Conservation (phyloP, 2,113 vertebrate genomes). For the Notarius quadriscutis region DNA sequence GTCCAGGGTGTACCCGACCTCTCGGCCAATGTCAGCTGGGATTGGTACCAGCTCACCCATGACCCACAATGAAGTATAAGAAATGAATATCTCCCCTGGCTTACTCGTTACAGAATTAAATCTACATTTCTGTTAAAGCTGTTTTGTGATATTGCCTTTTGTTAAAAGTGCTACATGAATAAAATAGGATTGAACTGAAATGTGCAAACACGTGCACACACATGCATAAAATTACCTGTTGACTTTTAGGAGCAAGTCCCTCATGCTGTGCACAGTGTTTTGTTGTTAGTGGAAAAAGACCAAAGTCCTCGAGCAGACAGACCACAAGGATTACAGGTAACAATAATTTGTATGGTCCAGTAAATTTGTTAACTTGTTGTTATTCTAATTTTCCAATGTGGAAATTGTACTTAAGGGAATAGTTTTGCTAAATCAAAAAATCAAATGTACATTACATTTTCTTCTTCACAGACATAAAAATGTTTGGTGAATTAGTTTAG, state of each 20-base stretch:
- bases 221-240: not conserved
- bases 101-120: not conserved
- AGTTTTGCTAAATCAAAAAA: not conserved
- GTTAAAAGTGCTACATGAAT: not conserved
- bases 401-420: not conserved
- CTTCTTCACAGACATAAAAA: not conserved
- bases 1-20: too few species aligned
- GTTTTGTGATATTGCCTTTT: not conserved
- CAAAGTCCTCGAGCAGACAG: conserved; percentile 71
- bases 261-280: conserved; percentile 71
- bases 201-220: not conserved
- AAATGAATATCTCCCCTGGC: too few species aligned
- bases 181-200: not conserved
- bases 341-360: not conserved
- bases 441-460: not conserved
- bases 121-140: not conserved
- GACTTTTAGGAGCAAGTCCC: conserved; percentile 71
- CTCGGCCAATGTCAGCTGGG: too few species aligned
- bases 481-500: not conserved
- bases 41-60: too few species aligned
- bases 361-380: not conserved
- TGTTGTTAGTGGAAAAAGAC: conserved; percentile 86
- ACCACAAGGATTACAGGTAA: conserved; percentile 81
- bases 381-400: not conserved
- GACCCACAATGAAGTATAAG: too few species aligned